Evolutionary conservation across 2,113 vertebrate genomes (phyloP).

Genomic region (Apodemus speciosus): DNA sequence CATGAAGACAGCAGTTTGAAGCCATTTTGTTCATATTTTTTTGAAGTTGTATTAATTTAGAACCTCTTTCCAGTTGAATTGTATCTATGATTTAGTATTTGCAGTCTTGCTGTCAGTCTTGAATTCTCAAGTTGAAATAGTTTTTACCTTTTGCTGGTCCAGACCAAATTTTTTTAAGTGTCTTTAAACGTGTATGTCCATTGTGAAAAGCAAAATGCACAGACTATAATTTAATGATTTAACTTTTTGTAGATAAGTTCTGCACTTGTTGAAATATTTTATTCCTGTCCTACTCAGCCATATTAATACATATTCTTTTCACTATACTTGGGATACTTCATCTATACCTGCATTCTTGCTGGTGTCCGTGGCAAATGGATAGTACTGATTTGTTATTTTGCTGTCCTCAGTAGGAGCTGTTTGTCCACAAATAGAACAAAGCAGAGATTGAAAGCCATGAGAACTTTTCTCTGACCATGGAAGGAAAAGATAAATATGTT

Average conservation of each 20-base stretch:
- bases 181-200: background rate
- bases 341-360: background rate
- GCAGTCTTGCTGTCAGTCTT: background rate
- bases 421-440: background rate
- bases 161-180: conserved; percentile 7
- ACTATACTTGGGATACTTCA: background rate
- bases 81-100: background rate
- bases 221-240: background rate
- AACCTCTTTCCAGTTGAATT: conserved; percentile 8
- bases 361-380: background rate
- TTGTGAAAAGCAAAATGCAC: background rate
- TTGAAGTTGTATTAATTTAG: conserved; percentile 8
- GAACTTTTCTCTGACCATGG: background rate
- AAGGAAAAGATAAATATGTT: background rate
- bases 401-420: background rate
- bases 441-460: background rate
- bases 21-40: background rate
- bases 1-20: background rate
- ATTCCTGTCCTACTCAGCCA: background rate
- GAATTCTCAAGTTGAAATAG: conserved; percentile 34
- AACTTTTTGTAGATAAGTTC: background rate
- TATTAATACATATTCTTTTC: background rate
- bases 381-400: background rate
- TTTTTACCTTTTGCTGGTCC: background rate
- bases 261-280: background rate